Evolutionary conservation across 2,888 invertebrate species (phyloP).

Genomic region (Cotesia congregata): DNA sequence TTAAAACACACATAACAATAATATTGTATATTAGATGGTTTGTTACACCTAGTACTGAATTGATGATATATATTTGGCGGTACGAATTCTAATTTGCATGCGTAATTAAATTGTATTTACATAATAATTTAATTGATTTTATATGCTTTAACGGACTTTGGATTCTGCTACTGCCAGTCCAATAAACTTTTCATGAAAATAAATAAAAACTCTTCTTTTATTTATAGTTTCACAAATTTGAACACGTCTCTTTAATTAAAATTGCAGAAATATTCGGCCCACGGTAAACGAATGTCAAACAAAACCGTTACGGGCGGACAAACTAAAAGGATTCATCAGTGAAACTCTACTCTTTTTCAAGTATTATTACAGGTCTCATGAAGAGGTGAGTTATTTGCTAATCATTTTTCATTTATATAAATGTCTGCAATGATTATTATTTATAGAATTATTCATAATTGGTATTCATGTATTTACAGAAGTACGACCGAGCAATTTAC

Average conservation of each 20-base stretch:
- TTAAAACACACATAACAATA: background rate
- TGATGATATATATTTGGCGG: background rate
- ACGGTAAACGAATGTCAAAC: slow-evolving; percentile 66
- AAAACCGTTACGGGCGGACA: slow-evolving; percentile 65
- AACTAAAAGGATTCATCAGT: slow-evolving; percentile 67
- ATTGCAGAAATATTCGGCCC: slow-evolving; percentile 67
- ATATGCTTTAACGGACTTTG: background rate
- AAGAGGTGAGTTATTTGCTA: slow-evolving; percentile 30
- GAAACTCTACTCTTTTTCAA: slow-evolving; percentile 68
- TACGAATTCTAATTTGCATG: slow-evolving; percentile 18
- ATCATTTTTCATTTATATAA: slow-evolving; percentile 13
- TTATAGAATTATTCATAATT: background rate
- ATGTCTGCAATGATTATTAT: slow-evolving; percentile 44
- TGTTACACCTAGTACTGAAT: slow-evolving; percentile 1
- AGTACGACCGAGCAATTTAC: slow-evolving; percentile 63
- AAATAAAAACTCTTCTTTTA: background rate
- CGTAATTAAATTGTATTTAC: background rate
- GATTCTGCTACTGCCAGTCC: background rate
- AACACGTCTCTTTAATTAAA: slow-evolving; percentile 31
- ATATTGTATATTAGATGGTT: background rate
- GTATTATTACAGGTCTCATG: slow-evolving; percentile 67
- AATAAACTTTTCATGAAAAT: background rate
- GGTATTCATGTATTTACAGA: slow-evolving; percentile 51
- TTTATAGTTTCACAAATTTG: background rate
- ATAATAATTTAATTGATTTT: background rate